Evolutionary conservation across 2,888 invertebrate species (phyloP).

Genomic region (Aporophyla lueneburgensis): DNA sequence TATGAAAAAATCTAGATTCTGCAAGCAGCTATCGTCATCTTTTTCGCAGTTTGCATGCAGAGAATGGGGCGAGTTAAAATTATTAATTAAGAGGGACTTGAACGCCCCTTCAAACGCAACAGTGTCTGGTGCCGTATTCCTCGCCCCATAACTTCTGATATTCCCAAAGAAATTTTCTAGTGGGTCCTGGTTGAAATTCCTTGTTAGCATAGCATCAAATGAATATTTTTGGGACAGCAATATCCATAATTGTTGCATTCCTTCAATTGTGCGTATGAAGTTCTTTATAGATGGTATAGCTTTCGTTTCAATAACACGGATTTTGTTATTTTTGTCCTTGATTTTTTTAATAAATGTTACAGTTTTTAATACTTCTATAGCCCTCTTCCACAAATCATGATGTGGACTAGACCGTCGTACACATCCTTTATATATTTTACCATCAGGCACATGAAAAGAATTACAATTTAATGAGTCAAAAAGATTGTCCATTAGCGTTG

Average conservation of each 20-base stretch:
- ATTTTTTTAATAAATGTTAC: slow-evolving; percentile 17
- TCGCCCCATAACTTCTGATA: slow-evolving; percentile 63
- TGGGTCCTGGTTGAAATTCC: slow-evolving; percentile 10
- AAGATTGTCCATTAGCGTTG: no score
- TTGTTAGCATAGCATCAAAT: no score
- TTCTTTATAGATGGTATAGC: no score
- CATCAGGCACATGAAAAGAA: no score
- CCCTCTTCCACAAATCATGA: not conserved
- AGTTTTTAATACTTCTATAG: slow-evolving; percentile 30
- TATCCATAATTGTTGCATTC: no score
- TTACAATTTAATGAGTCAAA: no score
- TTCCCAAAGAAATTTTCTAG: slow-evolving; percentile 64
- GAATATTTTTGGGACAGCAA: no score
- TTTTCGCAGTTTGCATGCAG: slow-evolving; percentile 50
- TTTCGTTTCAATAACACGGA: slow-evolving; percentile 14
- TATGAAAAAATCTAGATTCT: slow-evolving; percentile 12
- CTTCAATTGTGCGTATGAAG: no score
- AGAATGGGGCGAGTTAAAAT: slow-evolving; percentile 45
- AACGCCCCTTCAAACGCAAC: slow-evolving; percentile 65
- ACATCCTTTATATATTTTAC: no score
- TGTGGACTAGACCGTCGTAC: no score
- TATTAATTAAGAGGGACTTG: slow-evolving; percentile 60
- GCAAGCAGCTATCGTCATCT: slow-evolving; percentile 38
- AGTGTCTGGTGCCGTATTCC: slow-evolving; percentile 60
- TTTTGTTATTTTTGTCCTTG: slow-evolving; percentile 14